phyloP scores from a whole-genome alignment of 1,140 invertebrate genomes.

The Lordiphosa stackelbergi region DNA sequence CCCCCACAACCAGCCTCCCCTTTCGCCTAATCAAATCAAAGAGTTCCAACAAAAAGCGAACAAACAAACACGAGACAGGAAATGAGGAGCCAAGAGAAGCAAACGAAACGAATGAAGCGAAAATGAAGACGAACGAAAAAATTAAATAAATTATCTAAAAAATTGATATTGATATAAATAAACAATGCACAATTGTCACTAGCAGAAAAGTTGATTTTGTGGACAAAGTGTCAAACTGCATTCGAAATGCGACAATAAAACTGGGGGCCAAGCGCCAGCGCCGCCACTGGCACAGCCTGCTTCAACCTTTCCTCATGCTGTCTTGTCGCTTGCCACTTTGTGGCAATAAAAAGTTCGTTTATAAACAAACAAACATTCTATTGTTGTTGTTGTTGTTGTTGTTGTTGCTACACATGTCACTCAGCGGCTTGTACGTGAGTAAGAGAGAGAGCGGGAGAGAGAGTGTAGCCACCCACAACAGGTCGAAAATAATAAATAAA shows the following conservation, averaged over 20 bases:
- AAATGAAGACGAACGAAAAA: conserved; percentile 1
- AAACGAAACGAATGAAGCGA: conserved; percentile 1
- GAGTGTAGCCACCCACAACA: conserved; percentile 8
- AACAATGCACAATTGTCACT: too few relatives aligned
- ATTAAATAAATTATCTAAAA: conserved; percentile 14
- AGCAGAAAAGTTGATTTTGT: background rate
- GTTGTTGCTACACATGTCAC: conserved; percentile 32
- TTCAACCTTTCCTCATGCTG: conserved; percentile 1
- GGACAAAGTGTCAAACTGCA: too few relatives aligned
- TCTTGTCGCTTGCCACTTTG: conserved; percentile 19
- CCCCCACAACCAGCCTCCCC: too few relatives aligned
- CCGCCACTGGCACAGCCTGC: background rate
- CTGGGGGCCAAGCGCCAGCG: background rate
- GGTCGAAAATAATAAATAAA: background rate
- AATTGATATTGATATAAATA: conserved; percentile 1
- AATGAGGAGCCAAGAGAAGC: conserved; percentile 23
- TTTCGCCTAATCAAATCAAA: conserved; percentile 64
- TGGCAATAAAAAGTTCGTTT: conserved; percentile 25
- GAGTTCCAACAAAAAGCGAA: conserved; percentile 39
- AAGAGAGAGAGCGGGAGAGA: background rate
- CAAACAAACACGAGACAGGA: conserved; percentile 36
- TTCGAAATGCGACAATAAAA: background rate
- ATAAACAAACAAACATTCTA: conserved; percentile 21
- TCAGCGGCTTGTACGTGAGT: conserved; percentile 50
- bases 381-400: conserved; percentile 14